Evolutionary conservation across 2,888 invertebrate genomes (phyloP).

Genomic region (Homarus gammarus): DNA sequence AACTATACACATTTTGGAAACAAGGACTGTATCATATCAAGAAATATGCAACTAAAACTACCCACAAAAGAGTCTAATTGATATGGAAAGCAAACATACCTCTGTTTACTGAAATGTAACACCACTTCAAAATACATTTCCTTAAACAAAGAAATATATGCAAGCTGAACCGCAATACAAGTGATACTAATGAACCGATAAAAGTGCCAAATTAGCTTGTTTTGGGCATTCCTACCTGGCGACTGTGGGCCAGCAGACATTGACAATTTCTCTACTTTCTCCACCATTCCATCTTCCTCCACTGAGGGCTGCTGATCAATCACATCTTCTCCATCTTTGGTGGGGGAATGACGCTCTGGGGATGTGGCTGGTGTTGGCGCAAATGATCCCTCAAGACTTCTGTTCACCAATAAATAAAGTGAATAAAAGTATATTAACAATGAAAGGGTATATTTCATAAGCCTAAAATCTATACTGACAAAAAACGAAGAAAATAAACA

Average conservation of each 20-base stretch:
- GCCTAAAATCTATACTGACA: no score
- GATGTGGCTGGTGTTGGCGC: constrained; percentile 75
- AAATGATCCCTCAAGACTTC: constrained; percentile 66
- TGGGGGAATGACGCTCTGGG: constrained; percentile 56
- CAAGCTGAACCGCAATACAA: neutral
- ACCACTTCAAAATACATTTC: neutral
- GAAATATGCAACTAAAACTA: no score
- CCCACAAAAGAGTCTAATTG: no score
- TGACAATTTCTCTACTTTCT: constrained; percentile 44
- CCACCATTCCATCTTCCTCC: constrained; percentile 54
- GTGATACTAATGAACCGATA: neutral
- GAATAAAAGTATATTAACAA: neutral
- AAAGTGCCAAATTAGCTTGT: neutral
- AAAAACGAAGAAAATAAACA: no score
- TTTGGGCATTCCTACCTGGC: constrained; percentile 44
- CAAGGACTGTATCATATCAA: no score
- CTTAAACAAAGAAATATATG: no score
- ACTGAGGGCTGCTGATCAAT: constrained; percentile 47
- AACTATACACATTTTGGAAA: no score
- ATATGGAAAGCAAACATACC: neutral
- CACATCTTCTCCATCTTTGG: constrained; percentile 43
- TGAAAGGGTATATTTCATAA: neutral
- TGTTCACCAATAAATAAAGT: neutral
- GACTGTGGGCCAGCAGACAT: constrained; percentile 54
- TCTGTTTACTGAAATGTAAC: neutral